These are phyloP conservation scores for Nycticorax nycticorax DNA, from an alignment of 2,113 vertebrate species.

Conservation along the genomic window DNA sequence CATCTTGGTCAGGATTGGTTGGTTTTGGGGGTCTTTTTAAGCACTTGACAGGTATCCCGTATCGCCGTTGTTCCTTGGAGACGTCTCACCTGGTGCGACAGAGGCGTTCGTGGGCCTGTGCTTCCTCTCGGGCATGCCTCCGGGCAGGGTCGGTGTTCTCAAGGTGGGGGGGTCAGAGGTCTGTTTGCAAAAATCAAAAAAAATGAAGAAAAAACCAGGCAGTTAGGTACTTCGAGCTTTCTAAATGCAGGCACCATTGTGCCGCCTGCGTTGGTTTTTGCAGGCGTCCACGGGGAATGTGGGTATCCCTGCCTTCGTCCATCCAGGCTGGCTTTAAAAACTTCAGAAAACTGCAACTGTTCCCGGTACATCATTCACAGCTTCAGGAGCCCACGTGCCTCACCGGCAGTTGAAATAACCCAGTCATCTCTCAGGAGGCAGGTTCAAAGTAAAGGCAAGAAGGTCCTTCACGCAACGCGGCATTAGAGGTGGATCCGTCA, in stretches of 20 bases:
- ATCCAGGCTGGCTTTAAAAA: neutral
- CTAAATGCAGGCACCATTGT: neutral
- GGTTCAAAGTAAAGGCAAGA: neutral
- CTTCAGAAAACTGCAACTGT: neutral
- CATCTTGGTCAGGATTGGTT: neutral
- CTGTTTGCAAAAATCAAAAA: neutral
- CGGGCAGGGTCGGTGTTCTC: neutral
- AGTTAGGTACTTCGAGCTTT: neutral
- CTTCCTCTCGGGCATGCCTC: neutral
- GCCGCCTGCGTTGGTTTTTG: rapidly evolving
- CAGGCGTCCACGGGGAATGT: neutral
- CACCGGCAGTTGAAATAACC: neutral
- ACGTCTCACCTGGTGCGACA: neutral
- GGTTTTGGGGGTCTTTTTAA: neutral
- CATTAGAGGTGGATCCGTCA: rapidly evolving
- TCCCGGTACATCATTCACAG: neutral
- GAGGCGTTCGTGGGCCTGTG: rapidly evolving
- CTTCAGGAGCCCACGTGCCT: neutral
- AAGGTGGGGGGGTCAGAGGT: neutral
- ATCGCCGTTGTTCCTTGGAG: neutral
- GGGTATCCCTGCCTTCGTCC: neutral
- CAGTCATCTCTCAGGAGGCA: neutral
- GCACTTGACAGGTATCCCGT: neutral
- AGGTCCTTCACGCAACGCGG: rapidly evolving
- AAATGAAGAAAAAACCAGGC: neutral